A percentile compares a stretch with the other conserved stretches of the same genome.
phyloP scores from a whole-genome alignment of 2,113 vertebrate species.

The Columba livia region DNA sequence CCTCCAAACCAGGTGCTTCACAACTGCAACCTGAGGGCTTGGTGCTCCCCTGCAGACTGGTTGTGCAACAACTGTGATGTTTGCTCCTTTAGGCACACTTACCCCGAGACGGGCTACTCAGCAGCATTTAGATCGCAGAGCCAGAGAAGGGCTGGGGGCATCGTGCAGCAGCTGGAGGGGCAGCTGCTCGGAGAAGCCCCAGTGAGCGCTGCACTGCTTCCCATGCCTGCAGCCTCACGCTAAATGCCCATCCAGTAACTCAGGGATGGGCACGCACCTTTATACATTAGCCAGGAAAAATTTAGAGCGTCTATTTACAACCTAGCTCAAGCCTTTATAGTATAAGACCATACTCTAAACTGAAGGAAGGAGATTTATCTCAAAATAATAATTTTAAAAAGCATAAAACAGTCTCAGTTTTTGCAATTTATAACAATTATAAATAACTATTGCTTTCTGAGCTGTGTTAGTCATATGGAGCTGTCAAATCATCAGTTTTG shows the following conservation, averaged over 20 bases:
- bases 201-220: not conserved
- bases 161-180: accelerated
- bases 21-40: not conserved
- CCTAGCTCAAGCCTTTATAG: not conserved
- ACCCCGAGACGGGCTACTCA: not conserved
- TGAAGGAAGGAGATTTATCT: not conserved
- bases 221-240: not conserved
- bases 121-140: not conserved
- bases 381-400: not conserved
- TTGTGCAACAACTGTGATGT: accelerated
- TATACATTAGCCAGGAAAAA: not conserved
- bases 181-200: not conserved
- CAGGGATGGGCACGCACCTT: not conserved
- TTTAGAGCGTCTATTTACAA: accelerated
- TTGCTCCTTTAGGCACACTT: not conserved
- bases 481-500: conserved; percentile 15
- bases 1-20: not conserved
- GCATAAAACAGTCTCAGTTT: not conserved
- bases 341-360: not conserved
- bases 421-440: not conserved
- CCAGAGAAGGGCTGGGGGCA: not conserved
- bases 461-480: conserved; percentile 10
- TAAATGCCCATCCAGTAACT: not conserved
- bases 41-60: not conserved
- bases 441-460: conserved; percentile 27